Conservation (phyloP, 2,113 vertebrate genomes). For the Alces alces region DNA sequence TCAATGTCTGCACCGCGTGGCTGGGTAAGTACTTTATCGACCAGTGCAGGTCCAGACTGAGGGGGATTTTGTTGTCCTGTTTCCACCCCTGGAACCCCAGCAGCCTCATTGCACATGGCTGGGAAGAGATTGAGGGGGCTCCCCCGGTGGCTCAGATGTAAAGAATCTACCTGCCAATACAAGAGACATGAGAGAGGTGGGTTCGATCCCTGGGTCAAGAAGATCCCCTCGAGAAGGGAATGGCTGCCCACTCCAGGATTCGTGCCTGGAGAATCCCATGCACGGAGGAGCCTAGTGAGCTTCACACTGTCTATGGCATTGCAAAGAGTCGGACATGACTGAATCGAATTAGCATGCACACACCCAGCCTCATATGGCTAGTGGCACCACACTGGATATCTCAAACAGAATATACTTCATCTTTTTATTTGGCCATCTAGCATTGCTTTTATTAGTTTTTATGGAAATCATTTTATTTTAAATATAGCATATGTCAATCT, state of each 20-base stretch:
- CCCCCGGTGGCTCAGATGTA: fast-evolving
- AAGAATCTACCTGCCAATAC: fast-evolving
- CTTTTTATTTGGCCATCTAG: not conserved
- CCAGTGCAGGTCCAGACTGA: not conserved
- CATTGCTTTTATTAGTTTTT: not conserved
- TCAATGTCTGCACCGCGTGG: not conserved
- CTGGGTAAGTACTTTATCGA: no score
- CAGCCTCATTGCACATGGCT: fast-evolving
- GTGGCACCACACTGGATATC: no score
- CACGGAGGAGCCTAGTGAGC: fast-evolving
- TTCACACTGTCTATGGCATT: fast-evolving
- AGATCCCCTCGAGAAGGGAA: not conserved
- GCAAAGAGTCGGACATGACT: no score
- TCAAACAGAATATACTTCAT: not conserved
- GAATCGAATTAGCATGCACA: fast-evolving
- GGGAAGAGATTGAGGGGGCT: fast-evolving
- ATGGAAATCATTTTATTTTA: not conserved
- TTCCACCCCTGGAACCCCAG: fast-evolving
- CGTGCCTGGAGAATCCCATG: no score
- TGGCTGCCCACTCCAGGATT: no score
- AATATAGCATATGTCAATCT: no score
- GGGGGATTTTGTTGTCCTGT: fast-evolving
- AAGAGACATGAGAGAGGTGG: not conserved
- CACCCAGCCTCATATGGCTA: fast-evolving
- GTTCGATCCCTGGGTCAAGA: fast-evolving